These are phyloP conservation scores for Dasyurus viverrinus DNA, from an alignment of 2,113 vertebrate species.

Conservation along the genomic window DNA sequence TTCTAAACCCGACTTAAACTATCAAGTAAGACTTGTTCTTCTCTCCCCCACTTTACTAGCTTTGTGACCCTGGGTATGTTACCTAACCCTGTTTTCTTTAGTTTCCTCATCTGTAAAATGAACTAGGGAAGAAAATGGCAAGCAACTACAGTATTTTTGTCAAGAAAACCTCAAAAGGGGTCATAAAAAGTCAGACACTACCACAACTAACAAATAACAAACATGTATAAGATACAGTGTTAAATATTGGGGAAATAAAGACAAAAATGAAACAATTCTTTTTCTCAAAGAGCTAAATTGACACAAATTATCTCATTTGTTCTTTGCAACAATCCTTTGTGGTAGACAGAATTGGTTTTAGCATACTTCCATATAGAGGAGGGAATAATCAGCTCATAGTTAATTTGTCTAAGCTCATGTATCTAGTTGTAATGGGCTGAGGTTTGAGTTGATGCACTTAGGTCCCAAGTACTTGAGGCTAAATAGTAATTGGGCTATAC, in stretches of 20 bases:
- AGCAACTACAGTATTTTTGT: not conserved
- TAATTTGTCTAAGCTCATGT: not conserved
- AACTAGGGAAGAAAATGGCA: not conserved
- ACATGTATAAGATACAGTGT: not conserved
- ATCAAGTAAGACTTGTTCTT: not conserved
- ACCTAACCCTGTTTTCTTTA: not conserved
- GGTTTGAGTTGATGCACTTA: too few relatives aligned
- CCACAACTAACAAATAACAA: not conserved
- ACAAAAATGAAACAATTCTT: not conserved
- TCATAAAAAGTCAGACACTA: not conserved
- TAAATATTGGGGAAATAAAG: not conserved
- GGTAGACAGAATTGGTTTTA: not conserved
- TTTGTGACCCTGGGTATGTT: not conserved
- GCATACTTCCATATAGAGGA: not conserved
- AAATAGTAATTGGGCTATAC: too few relatives aligned
- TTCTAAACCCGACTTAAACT: constrained; percentile 8
- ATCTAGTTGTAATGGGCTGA: too few relatives aligned
- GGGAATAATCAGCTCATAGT: not conserved
- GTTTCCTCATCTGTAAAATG: not conserved
- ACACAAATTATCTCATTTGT: not conserved
- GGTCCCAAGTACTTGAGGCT: too few relatives aligned
- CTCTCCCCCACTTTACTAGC: too few relatives aligned
- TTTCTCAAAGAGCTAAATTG: not conserved
- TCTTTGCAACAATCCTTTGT: not conserved
- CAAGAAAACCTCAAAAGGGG: not conserved